These are phyloP conservation scores for Imbricaverruca yamaguchii DNA, from an alignment of 2,888 invertebrate species.

Conservation along the genomic window DNA sequence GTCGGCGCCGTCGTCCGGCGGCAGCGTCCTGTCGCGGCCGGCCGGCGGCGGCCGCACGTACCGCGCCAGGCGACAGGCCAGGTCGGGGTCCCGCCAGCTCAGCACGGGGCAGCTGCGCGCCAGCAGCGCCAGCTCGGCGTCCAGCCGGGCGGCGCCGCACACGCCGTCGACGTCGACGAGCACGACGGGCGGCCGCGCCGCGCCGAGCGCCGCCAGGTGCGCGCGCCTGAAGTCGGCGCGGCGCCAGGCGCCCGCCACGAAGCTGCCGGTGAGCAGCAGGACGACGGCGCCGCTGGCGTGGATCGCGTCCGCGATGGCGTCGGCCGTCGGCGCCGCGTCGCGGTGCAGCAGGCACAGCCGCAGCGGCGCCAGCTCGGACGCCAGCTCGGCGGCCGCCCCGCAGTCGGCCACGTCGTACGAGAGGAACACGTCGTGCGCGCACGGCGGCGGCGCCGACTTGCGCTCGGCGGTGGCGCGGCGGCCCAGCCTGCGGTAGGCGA, in stretches of 20 bases:
- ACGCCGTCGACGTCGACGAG: not conserved
- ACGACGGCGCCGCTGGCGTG: constrained; percentile 57
- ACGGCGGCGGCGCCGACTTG: not conserved
- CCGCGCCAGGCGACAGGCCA: not conserved
- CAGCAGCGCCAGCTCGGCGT: not conserved
- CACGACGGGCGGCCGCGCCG: not conserved
- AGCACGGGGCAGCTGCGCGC: not conserved
- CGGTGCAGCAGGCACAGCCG: constrained; percentile 64
- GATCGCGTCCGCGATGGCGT: constrained; percentile 66
- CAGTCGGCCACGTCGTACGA: constrained; percentile 63
- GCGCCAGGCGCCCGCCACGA: constrained; percentile 33
- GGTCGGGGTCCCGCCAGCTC: not conserved
- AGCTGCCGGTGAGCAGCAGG: constrained; percentile 32
- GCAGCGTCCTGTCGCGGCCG: not conserved
- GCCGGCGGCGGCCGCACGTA: not conserved
- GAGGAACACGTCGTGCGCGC: constrained; percentile 11
- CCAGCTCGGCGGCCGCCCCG: constrained; percentile 50
- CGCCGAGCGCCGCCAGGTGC: not conserved
- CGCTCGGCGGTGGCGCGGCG: not conserved
- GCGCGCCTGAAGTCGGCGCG: not conserved
- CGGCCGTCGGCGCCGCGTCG: constrained; percentile 61
- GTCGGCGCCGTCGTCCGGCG: not conserved
- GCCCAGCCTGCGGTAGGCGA: not conserved
- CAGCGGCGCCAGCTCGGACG: constrained; percentile 71
- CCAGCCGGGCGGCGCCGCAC: not conserved